Base-by-base conservation (phyloP, 2,888 invertebrate genomes). In the Ariolimax columbianus region DNA sequence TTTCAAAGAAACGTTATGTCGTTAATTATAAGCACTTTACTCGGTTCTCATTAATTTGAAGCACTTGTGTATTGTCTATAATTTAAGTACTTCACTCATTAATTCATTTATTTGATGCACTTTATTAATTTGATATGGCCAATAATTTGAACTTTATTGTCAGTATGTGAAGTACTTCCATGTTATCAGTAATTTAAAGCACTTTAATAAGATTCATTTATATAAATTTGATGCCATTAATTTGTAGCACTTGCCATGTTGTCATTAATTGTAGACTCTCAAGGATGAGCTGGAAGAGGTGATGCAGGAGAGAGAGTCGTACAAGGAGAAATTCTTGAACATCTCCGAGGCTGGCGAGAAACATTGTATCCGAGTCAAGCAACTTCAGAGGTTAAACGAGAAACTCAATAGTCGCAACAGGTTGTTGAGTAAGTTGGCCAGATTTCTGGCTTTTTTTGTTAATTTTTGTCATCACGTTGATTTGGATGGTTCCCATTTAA, bases 281-380 rank as follows among this genome's bases (percentile, higher is more conserved):
- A 59, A 82, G 36, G 75, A 59, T 30, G 73, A 73, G 33, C 40
- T 82, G 43, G 82, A 73, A 26, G 73, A 73, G 23, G 33, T 75
- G 59, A 72, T 75, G n/a, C 55, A 75, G 38, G 73, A 82, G 17
- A 72, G 66, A 43, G 82, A 82, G 14, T 1, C n/a, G 19, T 82
- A 30, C 26, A 55, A 43, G n/a, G 81, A 81, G 55, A 81, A 81
- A 43, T 81, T 33, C 17, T 38, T 59, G 19, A 36, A 72, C 55
- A 55, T 72, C 3, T 38, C 47, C n/a, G 73, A 82, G 6, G 82
- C 36, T 73, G 82, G 59, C 9, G 66, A 75, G 30, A 82, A 38
- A 19, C 75, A 82, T 43, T 73, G 30, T 23, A 55, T 9, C 26
- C 11, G n/a, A 33, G 40, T 30, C 7, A 73, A 82, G 6, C 33